Conservation (phyloP, 1,140 invertebrate species). For the Leptinotarsa undecemlineata region DNA sequence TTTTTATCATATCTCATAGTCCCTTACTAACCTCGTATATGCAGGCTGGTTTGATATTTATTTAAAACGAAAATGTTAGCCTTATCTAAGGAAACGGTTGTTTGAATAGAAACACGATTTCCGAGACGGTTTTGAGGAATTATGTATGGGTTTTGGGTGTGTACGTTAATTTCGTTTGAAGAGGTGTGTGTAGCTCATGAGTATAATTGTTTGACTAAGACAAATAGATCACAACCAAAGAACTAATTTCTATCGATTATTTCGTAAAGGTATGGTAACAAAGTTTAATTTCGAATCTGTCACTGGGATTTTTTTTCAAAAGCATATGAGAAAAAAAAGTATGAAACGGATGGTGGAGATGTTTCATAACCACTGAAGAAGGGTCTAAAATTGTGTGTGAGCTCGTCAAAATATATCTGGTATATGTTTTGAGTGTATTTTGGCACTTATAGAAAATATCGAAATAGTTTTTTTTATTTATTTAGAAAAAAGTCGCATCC, state of each 20-base stretch:
- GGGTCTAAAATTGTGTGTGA: too few relatives aligned
- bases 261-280: not conserved
- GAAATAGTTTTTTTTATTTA: too few relatives aligned
- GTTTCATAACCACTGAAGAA: too few relatives aligned
- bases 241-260: not conserved
- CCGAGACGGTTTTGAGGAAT: constrained; percentile 10
- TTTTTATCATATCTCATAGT: constrained; percentile 2
- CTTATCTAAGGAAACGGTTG: constrained; percentile 20
- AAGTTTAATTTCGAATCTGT: too few relatives aligned
- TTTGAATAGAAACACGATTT: constrained; percentile 21
- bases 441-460: too few relatives aligned
- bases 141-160: not conserved
- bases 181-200: constrained; percentile 6
- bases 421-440: too few relatives aligned
- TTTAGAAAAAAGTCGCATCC: too few relatives aligned
- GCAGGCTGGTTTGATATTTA: constrained; percentile 10
- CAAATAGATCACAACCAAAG: not conserved
- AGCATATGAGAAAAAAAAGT: too few relatives aligned
- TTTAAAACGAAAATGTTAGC: constrained; percentile 11
- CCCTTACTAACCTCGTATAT: constrained; percentile 1
- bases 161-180: not conserved
- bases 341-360: too few relatives aligned
- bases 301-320: too few relatives aligned
- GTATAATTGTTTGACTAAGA: not conserved
- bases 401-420: too few relatives aligned